Conservation (phyloP, 2,888 invertebrate genomes). For the Agriopis marginaria region DNA sequence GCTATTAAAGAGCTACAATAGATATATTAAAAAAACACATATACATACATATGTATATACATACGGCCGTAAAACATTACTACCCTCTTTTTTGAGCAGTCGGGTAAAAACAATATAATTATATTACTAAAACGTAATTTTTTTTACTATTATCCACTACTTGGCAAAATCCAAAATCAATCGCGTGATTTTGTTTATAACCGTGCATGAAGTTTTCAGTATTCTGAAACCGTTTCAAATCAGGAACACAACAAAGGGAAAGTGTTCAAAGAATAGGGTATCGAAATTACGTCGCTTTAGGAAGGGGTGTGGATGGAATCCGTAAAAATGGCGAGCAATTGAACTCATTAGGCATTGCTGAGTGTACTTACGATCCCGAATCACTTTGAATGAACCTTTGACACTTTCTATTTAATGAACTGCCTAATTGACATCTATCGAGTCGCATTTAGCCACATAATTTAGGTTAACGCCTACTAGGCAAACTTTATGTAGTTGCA, state of each 20-base stretch:
- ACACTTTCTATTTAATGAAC: conserved; percentile 8
- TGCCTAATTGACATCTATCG: conserved; percentile 7
- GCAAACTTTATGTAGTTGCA: no score
- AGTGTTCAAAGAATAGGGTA: conserved; percentile 23
- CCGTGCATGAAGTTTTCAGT: not conserved
- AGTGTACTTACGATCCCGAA: not conserved
- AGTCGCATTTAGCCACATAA: not conserved
- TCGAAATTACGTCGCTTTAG: conserved; percentile 19
- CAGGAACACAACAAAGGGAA: conserved; percentile 17
- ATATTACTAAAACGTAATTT: no score
- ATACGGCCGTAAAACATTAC: no score
- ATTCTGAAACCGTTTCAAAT: conserved; percentile 4
- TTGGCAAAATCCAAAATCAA: not conserved
- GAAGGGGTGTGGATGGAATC: conserved; percentile 10
- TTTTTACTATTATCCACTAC: not conserved
- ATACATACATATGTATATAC: no score
- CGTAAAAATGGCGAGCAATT: conserved; percentile 17
- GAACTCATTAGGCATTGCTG: conserved; percentile 16
- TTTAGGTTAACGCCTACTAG: no score
- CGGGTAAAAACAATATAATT: no score
- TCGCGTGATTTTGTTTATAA: conserved; percentile 6
- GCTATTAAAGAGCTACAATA: no score
- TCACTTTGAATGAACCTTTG: conserved; percentile 6
- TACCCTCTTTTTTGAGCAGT: no score
- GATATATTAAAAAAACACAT: no score